Conservation (phyloP, 2,888 invertebrate genomes). For the Crossocerus cetratus region DNA sequence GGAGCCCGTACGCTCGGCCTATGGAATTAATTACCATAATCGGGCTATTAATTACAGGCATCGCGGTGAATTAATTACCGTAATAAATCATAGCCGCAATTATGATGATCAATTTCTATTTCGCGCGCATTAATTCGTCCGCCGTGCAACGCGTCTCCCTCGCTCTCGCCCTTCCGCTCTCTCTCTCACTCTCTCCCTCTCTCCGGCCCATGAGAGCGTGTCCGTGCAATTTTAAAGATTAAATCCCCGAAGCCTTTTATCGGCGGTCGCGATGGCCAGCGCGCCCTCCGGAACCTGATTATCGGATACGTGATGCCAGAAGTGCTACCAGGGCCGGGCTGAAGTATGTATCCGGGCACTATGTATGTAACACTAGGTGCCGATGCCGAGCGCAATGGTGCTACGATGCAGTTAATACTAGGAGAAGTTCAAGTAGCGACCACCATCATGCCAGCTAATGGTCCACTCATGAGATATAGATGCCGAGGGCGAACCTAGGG, state of each 20-base stretch:
- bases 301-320: too few relatives aligned
- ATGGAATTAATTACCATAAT: constrained; percentile 27
- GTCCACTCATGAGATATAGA: not conserved
- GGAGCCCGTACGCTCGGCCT: constrained; percentile 8
- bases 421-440: not conserved
- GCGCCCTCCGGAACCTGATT: too few relatives aligned
- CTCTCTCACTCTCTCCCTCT: too few relatives aligned
- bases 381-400: too few relatives aligned
- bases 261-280: too few relatives aligned
- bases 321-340: too few relatives aligned
- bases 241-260: too few relatives aligned
- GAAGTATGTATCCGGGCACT: too few relatives aligned
- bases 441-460: not conserved
- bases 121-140: not conserved
- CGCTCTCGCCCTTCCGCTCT: not conserved
- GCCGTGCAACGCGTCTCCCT: not conserved
- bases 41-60: constrained; percentile 33
- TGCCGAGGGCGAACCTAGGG: not conserved
- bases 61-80: constrained; percentile 22
- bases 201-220: too few relatives aligned
- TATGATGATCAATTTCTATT: constrained; percentile 30
- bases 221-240: too few relatives aligned
- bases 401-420: constrained; percentile 1
- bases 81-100: constrained; percentile 27
- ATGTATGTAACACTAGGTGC: too few relatives aligned